Base-by-base conservation (phyloP, 2,888 invertebrate species). In the Drosophila tanythrix region DNA sequence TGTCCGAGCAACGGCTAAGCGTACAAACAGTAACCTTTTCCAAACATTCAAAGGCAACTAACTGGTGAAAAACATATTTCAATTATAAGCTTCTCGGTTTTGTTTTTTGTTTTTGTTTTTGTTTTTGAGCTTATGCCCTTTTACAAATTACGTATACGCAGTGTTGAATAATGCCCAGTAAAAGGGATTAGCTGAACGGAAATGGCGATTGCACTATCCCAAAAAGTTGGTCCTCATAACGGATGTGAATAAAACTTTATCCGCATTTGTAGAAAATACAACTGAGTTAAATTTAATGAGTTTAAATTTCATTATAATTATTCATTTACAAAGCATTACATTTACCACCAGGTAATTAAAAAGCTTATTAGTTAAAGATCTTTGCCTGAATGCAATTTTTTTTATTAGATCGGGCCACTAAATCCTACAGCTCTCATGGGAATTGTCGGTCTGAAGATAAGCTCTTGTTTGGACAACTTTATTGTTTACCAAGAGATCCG, bases 31-130 rank as follows among this genome's bases (percentile, higher is more conserved):
- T 11, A 57, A 21, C 21, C 31, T 21, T 55, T 56, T 36, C 15
- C 33, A 21, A n/a, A 10, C 15, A 38, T 31, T 31, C 43, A 57
- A 43, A 31, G 21, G 31, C 31, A 31, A 31, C 29, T 43, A 31
- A 31, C 56, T 31, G 11, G n/a, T 31, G 21, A 29, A 57, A 46
- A 40, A 31, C 57, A 57, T 57, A 40, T 40, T 57, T 43, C 31
- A 57, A 40, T 57, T 31, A 25, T 57, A 40, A 57, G 57, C 18
- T 57, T 38, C 36, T 7, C 27, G 27, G 46, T 11, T 13, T 29
- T 11, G 29, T 29, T 29, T 18, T 6, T 25, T 1, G 8, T 31
- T 29, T 5, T 21, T 1, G 1, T 27, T 8, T 5, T 10, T 15
- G 13, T 2, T 27, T 5, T 10, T 15, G 13, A 7, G 25, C 3